Evolutionary conservation across 2,797 vertebrate genomes (phyloP).

Genomic region (Sebastes trivittatus): DNA sequence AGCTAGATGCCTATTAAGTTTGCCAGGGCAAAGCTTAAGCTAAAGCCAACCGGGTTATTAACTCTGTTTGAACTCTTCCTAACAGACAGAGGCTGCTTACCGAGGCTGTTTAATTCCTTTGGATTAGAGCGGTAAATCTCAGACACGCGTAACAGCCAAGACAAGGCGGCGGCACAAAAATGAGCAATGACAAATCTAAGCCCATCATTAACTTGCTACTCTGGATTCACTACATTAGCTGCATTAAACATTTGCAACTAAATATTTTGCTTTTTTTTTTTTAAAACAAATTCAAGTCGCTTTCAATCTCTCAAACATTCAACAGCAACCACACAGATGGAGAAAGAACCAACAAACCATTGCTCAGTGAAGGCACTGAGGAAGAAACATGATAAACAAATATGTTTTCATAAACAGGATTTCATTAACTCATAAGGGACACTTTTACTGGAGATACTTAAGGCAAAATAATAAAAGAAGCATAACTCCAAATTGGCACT

Average conservation of each 20-base stretch:
- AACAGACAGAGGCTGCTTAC: conserved; percentile 24
- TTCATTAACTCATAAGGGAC: not conserved
- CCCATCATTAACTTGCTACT: conserved; percentile 19
- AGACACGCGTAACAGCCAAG: conserved; percentile 21
- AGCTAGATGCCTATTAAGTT: conserved; percentile 33
- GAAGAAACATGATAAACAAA: not conserved
- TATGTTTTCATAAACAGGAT: not conserved
- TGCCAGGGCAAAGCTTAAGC: conserved; percentile 25
- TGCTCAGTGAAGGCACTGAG: not conserved
- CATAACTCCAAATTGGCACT: not conserved
- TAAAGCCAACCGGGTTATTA: conserved; percentile 46
- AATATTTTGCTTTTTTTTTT: not conserved
- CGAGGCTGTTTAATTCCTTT: conserved; percentile 45
- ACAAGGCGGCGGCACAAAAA: not conserved
- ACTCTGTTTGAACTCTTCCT: conserved; percentile 51
- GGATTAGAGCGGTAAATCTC: conserved; percentile 61
- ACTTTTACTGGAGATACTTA: not conserved
- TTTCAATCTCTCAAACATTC: not conserved
- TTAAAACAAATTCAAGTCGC: not conserved
- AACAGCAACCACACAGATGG: not conserved
- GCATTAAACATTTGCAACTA: conserved; percentile 13
- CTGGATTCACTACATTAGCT: conserved; percentile 1
- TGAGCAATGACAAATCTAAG: conserved; percentile 15
- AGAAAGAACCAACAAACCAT: not conserved
- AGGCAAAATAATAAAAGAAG: not conserved